phyloP scores from a whole-genome alignment of 2,113 vertebrate species.

The Sceloporus undulatus region DNA sequence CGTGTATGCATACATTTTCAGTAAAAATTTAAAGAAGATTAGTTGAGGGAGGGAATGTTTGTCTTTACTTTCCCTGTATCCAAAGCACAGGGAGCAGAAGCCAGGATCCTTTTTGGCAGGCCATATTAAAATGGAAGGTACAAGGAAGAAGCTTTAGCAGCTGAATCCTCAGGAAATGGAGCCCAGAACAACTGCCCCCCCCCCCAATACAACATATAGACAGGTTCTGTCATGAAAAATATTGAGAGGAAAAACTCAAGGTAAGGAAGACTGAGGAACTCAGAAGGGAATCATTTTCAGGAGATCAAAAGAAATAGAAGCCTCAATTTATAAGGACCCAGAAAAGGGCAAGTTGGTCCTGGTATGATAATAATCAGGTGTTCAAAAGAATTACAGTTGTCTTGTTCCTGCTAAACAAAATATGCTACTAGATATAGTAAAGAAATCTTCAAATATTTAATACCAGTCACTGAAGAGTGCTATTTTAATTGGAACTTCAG shows the following conservation, averaged over 20 bases:
- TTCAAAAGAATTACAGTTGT: constrained; percentile 1
- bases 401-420: no score
- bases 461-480: no score
- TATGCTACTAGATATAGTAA: no score
- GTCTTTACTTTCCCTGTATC: background rate
- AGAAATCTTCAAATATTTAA: no score
- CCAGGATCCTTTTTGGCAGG: background rate
- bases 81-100: background rate
- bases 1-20: background rate
- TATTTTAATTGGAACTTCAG: no score
- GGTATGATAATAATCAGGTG: background rate
- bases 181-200: background rate
- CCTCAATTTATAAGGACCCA: background rate
- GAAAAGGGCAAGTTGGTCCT: background rate
- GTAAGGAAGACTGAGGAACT: background rate
- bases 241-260: background rate
- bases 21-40: background rate
- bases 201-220: background rate
- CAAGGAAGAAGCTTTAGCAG: background rate
- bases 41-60: background rate
- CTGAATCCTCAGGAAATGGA: background rate
- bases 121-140: background rate
- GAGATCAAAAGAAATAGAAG: background rate
- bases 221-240: background rate
- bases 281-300: background rate